These are phyloP conservation scores for Cyrtonyx montezumae DNA, from an alignment of 2,113 vertebrate species.

Conservation along the genomic window DNA sequence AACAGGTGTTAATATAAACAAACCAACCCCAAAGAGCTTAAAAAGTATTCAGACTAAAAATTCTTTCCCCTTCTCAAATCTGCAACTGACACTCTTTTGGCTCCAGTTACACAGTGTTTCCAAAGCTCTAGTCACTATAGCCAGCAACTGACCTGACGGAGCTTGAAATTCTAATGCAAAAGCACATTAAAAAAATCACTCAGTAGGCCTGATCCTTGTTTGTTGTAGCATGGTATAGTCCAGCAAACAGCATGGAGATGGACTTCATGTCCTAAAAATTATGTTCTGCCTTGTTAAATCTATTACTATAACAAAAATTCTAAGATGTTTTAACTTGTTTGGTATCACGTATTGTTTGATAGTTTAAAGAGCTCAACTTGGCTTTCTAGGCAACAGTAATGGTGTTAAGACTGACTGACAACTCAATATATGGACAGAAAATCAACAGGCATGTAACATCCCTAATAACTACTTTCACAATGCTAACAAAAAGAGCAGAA, in stretches of 20 bases:
- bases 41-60: constrained; percentile 52
- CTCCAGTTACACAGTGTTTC: neutral
- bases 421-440: neutral
- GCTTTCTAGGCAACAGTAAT: neutral
- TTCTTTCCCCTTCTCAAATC: constrained; percentile 61
- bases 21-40: constrained; percentile 58
- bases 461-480: neutral
- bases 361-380: neutral
- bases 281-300: neutral
- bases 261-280: neutral
- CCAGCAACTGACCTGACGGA: neutral
- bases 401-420: neutral
- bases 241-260: neutral
- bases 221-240: neutral
- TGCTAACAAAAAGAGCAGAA: neutral
- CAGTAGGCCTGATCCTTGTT: neutral
- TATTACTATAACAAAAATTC: neutral
- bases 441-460: neutral
- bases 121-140: neutral
- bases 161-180: neutral
- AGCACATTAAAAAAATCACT: neutral
- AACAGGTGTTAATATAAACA: constrained; percentile 72
- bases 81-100: constrained; percentile 33
- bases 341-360: neutral
- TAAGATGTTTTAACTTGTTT: neutral